Evolutionary conservation across 2,113 vertebrate species (phyloP).

Genomic region (Crypturellus undulatus): DNA sequence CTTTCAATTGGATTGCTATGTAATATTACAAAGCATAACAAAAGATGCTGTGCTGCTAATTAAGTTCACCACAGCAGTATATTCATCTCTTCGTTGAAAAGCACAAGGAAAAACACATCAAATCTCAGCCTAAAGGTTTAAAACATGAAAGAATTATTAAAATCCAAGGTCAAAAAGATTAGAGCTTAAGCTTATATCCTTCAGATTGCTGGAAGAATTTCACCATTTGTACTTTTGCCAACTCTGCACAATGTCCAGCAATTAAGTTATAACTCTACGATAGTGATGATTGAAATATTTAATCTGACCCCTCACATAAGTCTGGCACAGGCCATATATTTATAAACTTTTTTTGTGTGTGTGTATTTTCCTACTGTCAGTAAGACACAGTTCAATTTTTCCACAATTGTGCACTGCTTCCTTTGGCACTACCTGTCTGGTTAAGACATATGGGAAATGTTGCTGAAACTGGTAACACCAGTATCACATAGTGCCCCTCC

Average conservation of each 20-base stretch:
- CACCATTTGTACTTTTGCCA: background rate
- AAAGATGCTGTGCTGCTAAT: conserved; percentile 15
- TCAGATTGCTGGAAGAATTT: background rate
- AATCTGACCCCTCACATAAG: background rate
- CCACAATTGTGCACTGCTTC: background rate
- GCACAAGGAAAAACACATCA: background rate
- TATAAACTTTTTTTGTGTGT: background rate
- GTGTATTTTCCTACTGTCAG: background rate
- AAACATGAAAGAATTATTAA: background rate
- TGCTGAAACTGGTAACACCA: background rate
- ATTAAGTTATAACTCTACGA: background rate
- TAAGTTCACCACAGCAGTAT: background rate
- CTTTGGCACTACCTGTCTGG: background rate
- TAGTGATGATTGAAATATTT: background rate
- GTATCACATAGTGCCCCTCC: background rate
- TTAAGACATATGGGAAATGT: background rate
- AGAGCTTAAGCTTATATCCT: background rate
- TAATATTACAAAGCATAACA: conserved; percentile 46
- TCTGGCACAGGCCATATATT: background rate
- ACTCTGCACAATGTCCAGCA: background rate
- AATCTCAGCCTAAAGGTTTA: background rate
- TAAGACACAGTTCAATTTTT: no score
- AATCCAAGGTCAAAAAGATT: background rate
- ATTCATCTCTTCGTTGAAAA: background rate
- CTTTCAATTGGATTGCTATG: conserved; percentile 3